Conservation (phyloP, 2,797 vertebrate genomes). For the Centropyge bicolor region DNA sequence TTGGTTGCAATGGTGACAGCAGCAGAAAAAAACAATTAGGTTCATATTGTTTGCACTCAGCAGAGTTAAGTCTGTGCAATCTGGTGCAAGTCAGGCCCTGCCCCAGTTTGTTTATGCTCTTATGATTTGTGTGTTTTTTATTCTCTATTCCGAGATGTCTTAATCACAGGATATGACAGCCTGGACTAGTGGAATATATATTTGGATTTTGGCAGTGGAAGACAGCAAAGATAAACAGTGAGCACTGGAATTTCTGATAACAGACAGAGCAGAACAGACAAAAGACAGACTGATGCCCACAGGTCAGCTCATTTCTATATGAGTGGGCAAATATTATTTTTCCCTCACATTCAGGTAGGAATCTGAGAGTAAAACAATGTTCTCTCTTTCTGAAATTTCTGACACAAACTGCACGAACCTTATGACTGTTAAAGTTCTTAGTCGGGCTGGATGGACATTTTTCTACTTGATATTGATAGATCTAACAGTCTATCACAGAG, state of each 20-base stretch:
- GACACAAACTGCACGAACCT: background rate
- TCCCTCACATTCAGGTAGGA: background rate
- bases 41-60: constrained; percentile 5
- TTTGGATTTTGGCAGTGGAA: constrained; percentile 33
- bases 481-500: too few relatives aligned
- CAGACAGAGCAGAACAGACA: constrained; percentile 18
- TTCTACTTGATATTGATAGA: too few relatives aligned
- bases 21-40: background rate
- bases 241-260: constrained; percentile 29
- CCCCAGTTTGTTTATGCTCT: background rate
- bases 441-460: too few relatives aligned
- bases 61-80: constrained; percentile 10
- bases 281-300: constrained; percentile 25
- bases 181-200: background rate
- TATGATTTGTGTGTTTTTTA: background rate
- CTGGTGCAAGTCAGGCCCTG: constrained; percentile 22
- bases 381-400: constrained; percentile 1
- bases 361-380: constrained; percentile 6
- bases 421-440: background rate
- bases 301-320: constrained; percentile 38
- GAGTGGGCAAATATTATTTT: constrained; percentile 20
- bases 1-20: background rate
- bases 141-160: background rate
- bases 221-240: constrained; percentile 7
- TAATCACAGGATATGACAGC: constrained; percentile 2